Evolutionary conservation across 2,888 invertebrate genomes (phyloP), one percentile per base, ranked within the genome.

Genomic region (Aporophyla lueneburgensis): DNA sequence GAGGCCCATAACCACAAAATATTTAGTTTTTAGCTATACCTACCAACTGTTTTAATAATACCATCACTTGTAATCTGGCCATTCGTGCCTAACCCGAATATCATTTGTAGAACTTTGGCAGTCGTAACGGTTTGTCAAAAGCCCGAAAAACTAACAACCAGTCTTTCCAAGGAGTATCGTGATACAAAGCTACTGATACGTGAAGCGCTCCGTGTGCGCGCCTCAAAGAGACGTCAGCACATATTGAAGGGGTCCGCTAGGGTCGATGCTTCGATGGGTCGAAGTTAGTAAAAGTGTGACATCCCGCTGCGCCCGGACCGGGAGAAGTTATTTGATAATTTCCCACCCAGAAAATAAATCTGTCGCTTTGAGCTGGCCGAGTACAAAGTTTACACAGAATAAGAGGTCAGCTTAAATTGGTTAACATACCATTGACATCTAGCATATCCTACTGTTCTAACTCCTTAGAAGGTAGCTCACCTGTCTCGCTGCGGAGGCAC

Each of bases 401-500:
- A 14, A 12, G 12, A 5, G 54, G 54, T 54, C 54, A 54, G n/a
- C 12, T 54, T 21, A 5, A 24, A 56, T 1, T 27, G 9, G 54
- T 9, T 19, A 27, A 4, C 3, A 27, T 27, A 27, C 16, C 58
- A 58, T 5, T 33, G 59, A 33, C 21, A 5, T 21, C 10, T 21
- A 7, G 58, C 27, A 27, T 59, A 21, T 33, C 59, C 58, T 59
- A 21, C 59, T 33, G 59, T 33, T 59, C 33, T 21, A 5, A 33
- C 5, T 59, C n/a, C n/a, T 33, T 5, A 33, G 2, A 59, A 33
- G 21, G 5, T 12, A 33, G 46, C 75, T 78, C 84, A 96, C 96
- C 96, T 94, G 91, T 96, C 94, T 24, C 96, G 89, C 83, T 96
- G 96, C 0, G 96, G 96, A 3, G 96, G 96, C 40, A 96, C 94